These are phyloP conservation scores for Rotaria sp. DNA, from an alignment of 2,888 invertebrate species.

Conservation along the genomic window DNA sequence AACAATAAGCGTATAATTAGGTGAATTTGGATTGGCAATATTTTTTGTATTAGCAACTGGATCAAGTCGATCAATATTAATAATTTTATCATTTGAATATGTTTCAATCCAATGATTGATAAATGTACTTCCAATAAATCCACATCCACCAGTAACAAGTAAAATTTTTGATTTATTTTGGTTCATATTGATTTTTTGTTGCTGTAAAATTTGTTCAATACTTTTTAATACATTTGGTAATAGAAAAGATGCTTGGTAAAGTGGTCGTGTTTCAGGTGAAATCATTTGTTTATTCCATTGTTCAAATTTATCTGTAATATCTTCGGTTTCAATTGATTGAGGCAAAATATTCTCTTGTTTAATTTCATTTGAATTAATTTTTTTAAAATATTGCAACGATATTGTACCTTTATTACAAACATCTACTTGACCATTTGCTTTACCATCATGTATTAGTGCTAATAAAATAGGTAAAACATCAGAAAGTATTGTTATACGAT, in stretches of 20 bases:
- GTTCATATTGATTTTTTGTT: neutral
- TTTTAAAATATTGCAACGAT: neutral
- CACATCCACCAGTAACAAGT: slow-evolving; percentile 26
- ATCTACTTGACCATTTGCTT: neutral
- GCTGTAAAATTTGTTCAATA: neutral
- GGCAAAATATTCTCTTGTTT: neutral
- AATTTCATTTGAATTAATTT: neutral
- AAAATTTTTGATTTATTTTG: neutral
- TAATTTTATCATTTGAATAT: slow-evolving; percentile 44
- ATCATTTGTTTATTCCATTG: slow-evolving; percentile 7
- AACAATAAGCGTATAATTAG: neutral
- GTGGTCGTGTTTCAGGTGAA: slow-evolving; percentile 4
- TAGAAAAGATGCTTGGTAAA: neutral
- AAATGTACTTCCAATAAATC: slow-evolving; percentile 43
- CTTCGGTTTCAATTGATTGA: neutral
- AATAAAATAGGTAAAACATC: neutral
- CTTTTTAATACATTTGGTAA: neutral
- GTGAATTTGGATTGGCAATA: neutral
- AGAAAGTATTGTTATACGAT: neutral
- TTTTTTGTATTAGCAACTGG: slow-evolving; percentile 44
- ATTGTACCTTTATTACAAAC: slow-evolving; percentile 4
- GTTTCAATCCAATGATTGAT: slow-evolving; percentile 43
- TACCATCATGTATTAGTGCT: neutral
- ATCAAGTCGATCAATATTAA: slow-evolving; percentile 45
- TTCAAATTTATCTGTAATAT: neutral